Evolutionary conservation across 1,140 invertebrate genomes (phyloP), one percentile per base, ranked within the genome.

Genomic region (Arctopsyche grandis): DNA sequence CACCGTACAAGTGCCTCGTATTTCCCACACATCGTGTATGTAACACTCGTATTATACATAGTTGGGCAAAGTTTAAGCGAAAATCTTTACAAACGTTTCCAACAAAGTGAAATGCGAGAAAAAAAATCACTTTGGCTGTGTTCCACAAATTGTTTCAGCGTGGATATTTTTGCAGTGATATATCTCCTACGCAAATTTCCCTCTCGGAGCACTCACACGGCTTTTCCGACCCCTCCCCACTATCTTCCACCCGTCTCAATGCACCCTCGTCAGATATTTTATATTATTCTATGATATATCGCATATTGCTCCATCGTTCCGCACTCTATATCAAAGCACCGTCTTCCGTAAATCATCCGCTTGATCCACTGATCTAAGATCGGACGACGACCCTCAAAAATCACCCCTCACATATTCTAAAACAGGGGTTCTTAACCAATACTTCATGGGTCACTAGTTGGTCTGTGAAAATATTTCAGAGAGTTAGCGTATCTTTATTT

Each of bases 111-210:
- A 73, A 73, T 73, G 46, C 22, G 24, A 69, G 29, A 73, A 73
- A 73, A 73, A 38, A 38, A 74, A 74, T 24, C 71, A 74, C 71
- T 74, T 74, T 74, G 71, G 71, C 71, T 56, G 16, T n/a, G 71
- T 74, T 74, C 71, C 71, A 74, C 71, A 74, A 74, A 74, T 74
- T 74, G 71, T 74, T 74, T 74, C 71, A 74, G 71, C 71, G 71
- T 21, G 7, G 71, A 56, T 74, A 74, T 74, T 56, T 44, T 56
- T 66, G 22, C 71, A 69, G 71, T 74, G 71, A 74, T 74, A 74
- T 74, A 74, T 74, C 7, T 48, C 46, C 48, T 74, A 74, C 46
- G 71, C 71, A 74, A 74, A 74, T 74, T 74, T 74, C 22, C 14
- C 69, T 48, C 69, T 48, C 46, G 46, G 71, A 46, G n/a, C 14